These are phyloP conservation scores for Amazona vittata DNA, from an alignment of 2,113 vertebrate species.

Conservation along the genomic window DNA sequence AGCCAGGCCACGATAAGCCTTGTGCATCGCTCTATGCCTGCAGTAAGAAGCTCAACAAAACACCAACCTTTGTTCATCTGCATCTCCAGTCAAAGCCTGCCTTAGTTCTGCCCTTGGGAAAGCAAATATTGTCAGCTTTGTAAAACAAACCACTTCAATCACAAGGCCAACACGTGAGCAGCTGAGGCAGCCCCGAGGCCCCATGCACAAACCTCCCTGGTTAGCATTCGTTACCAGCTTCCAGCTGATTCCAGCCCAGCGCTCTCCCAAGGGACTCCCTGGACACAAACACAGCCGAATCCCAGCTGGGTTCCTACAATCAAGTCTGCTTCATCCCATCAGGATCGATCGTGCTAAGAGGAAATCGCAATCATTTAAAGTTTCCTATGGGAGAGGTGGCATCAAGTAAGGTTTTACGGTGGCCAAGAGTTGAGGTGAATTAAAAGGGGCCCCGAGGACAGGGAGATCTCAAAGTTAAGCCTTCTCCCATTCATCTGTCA, in stretches of 20 bases:
- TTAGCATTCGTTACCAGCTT: neutral
- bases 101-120: neutral
- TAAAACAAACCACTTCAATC: neutral
- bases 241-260: neutral
- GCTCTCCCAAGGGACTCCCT: neutral
- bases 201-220: neutral
- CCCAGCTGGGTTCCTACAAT: neutral
- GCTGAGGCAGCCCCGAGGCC: neutral
- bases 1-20: neutral
- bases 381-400: neutral
- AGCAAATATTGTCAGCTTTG: neutral
- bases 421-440: neutral
- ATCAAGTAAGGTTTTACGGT: neutral
- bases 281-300: neutral
- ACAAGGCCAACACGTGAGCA: neutral
- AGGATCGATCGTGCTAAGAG: neutral
- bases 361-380: neutral
- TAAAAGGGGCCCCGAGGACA: neutral
- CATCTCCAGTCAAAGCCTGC: neutral
- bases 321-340: neutral
- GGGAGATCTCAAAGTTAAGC: neutral
- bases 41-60: neutral
- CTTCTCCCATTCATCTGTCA: neutral
- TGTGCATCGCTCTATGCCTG: neutral
- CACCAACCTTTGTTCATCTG: neutral